Conservation (phyloP, 2,113 vertebrate genomes). For the Diphyllodes magnificus region DNA sequence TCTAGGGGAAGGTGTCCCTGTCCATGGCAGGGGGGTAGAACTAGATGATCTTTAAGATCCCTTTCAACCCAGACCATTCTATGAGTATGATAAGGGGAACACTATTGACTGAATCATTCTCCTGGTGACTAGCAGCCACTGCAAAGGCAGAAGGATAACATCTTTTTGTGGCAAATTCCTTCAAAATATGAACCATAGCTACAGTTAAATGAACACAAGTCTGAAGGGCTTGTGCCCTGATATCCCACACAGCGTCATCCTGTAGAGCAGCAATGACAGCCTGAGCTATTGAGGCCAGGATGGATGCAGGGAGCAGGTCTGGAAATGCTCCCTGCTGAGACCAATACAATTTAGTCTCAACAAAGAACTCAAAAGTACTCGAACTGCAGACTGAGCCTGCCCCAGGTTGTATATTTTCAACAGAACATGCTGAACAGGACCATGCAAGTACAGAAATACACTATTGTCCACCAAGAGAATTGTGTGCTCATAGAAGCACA, state of each 20-base stretch:
- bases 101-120: neutral
- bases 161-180: neutral
- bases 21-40: neutral
- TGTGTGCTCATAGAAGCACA: neutral
- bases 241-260: neutral
- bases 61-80: neutral
- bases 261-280: neutral
- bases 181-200: neutral
- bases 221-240: neutral
- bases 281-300: neutral
- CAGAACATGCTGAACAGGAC: neutral
- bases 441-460: neutral
- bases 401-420: neutral
- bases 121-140: neutral
- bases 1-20: neutral
- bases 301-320: neutral
- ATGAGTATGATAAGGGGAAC: neutral
- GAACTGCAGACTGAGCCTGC: neutral
- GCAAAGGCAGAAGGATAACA: neutral
- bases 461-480: neutral
- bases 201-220: rapidly evolving
- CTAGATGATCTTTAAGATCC: neutral
- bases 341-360: neutral
- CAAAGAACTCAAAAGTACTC: rapidly evolving
- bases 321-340: neutral